Evolutionary conservation across 2,888 invertebrate species (phyloP).

Genomic region (Acanthosepion pharaonis): DNA sequence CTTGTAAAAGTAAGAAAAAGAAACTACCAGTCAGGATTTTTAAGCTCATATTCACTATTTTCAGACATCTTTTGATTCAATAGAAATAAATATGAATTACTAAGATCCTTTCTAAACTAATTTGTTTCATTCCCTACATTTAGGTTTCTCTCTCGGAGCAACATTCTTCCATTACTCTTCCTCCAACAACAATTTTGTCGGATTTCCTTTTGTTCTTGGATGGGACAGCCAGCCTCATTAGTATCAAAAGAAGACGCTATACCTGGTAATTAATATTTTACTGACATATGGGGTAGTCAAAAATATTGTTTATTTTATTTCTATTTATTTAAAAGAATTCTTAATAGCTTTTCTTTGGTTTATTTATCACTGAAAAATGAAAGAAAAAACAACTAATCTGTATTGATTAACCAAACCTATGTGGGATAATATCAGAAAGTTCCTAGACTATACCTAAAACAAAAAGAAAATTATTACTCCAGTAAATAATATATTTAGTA

Average conservation of each 20-base stretch:
- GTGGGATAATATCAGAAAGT: neutral
- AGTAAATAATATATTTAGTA: too few relatives aligned
- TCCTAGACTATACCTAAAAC: too few relatives aligned
- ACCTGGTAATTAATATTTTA: constrained; percentile 57
- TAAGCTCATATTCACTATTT: too few relatives aligned
- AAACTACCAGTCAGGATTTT: too few relatives aligned
- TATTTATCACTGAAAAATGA: too few relatives aligned
- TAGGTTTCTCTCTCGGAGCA: neutral
- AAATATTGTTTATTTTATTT: too few relatives aligned
- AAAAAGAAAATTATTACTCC: too few relatives aligned
- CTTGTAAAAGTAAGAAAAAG: too few relatives aligned
- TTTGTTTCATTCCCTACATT: neutral
- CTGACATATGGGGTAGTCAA: neutral
- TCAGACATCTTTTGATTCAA: neutral
- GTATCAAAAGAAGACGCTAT: constrained; percentile 59
- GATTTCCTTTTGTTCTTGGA: neutral
- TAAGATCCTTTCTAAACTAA: neutral
- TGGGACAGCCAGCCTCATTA: neutral
- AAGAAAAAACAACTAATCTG: too few relatives aligned
- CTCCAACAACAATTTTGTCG: neutral
- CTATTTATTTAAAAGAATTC: too few relatives aligned
- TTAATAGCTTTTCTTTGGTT: too few relatives aligned
- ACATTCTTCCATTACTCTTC: neutral
- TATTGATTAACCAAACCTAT: neutral
- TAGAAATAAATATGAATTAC: neutral